Evolutionary conservation across 2,888 invertebrate species (phyloP).

Genomic region (Pseudococcus jackbeardsleyi): DNA sequence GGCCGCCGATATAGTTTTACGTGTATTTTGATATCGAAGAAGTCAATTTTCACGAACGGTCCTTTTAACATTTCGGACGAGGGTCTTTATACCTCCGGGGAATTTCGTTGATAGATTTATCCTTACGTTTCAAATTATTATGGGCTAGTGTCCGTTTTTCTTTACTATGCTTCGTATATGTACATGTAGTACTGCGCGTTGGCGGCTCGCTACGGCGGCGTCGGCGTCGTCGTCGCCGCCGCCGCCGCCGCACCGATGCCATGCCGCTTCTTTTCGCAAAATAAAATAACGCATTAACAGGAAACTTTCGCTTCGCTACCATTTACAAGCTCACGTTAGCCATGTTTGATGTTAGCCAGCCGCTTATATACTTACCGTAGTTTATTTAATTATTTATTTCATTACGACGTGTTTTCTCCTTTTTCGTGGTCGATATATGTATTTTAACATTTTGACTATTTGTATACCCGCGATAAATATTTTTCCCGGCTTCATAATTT

Average conservation of each 20-base stretch:
- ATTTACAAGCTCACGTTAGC: conserved; percentile 23
- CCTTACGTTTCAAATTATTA: conserved; percentile 62
- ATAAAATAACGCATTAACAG: conserved; percentile 33
- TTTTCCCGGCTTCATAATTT: not conserved
- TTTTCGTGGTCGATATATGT: conserved; percentile 29
- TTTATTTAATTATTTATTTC: conserved; percentile 40
- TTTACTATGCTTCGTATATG: conserved; percentile 24
- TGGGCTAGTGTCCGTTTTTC: conserved; percentile 28
- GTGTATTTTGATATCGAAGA: conserved; percentile 49
- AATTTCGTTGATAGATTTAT: conserved; percentile 60
- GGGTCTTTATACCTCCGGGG: conserved; percentile 57
- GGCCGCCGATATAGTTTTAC: conserved; percentile 39
- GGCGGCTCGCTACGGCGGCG: too few relatives aligned
- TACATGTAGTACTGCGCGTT: too few relatives aligned
- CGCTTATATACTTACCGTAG: conserved; percentile 12
- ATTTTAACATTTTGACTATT: not conserved
- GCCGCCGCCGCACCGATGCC: not conserved
- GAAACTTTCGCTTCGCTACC: conserved; percentile 13
- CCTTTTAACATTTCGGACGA: conserved; percentile 50
- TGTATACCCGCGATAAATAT: not conserved
- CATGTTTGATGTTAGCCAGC: not conserved
- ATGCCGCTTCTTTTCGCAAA: not conserved
- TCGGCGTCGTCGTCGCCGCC: too few relatives aligned
- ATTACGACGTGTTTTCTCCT: conserved; percentile 22
- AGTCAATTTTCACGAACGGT: conserved; percentile 53